Percentiles rank a stretch among this genome's conserved stretches.
These are phyloP conservation scores for Solea senegalensis DNA, from an alignment of 2,113 vertebrate genomes.

Conservation along the genomic window DNA sequence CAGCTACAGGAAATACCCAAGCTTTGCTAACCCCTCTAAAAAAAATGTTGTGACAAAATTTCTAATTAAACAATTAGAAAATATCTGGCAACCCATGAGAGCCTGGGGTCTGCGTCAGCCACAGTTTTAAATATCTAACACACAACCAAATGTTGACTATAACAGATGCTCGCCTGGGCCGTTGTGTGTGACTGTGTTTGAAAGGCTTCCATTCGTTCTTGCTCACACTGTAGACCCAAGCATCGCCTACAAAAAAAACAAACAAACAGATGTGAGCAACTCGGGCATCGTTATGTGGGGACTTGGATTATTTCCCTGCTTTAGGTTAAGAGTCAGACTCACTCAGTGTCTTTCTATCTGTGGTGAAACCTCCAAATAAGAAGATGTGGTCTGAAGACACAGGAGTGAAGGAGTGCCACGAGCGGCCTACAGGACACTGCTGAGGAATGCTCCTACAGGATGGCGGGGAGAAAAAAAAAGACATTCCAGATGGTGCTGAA, in stretches of 20 bases:
- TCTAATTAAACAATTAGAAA: no score
- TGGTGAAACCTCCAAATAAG: constrained; percentile 97
- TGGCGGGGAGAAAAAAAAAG: background rate
- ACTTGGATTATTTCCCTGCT: background rate
- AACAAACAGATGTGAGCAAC: background rate
- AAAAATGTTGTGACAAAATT: no score
- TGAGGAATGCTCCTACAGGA: constrained; percentile 76
- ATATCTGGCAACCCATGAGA: no score
- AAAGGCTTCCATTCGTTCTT: constrained; percentile 93
- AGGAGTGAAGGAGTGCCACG: constrained; percentile 94
- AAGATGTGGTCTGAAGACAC: constrained; percentile 93
- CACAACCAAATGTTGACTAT: background rate
- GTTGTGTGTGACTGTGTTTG: constrained; percentile 87
- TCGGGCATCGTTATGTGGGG: background rate
- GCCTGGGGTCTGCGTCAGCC: no score
- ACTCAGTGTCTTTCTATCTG: constrained; percentile 94
- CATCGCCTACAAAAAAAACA: constrained; percentile 85
- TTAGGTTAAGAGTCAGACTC: constrained; percentile 63
- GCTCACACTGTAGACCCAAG: constrained; percentile 93
- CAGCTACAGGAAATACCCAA: background rate
- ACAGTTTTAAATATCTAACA: background rate
- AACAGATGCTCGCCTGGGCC: constrained; percentile 85
- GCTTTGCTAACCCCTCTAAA: no score
- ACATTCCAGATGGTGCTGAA: background rate
- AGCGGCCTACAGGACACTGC: constrained; percentile 86